Percentiles rank a stretch among this genome's conserved stretches.
Evolutionary conservation across 2,888 invertebrate genomes (phyloP).

Genomic region (Drosophila anceps): DNA sequence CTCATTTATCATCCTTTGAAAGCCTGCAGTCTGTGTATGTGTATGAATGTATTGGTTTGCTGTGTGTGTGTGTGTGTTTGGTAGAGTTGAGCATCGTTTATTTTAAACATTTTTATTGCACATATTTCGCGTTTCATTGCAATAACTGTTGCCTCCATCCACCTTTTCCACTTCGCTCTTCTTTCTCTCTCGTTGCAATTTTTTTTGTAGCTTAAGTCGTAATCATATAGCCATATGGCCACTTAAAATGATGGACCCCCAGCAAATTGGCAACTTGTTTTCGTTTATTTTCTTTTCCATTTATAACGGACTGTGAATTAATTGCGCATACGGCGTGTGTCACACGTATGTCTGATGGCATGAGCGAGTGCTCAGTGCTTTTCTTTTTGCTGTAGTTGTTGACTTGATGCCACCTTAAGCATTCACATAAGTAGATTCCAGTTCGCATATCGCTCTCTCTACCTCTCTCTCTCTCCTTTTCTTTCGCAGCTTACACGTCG

Average conservation of each 20-base stretch:
- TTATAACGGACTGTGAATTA: constrained; percentile 60
- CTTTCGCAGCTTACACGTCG: constrained; percentile 40
- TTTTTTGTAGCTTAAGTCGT: constrained; percentile 49
- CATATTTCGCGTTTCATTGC: constrained; percentile 70
- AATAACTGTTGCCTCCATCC: constrained; percentile 37
- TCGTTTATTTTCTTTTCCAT: constrained; percentile 40
- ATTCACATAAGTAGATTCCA: constrained; percentile 31
- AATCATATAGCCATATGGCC: constrained; percentile 67
- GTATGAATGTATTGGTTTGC: constrained; percentile 37
- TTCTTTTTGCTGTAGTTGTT: neutral
- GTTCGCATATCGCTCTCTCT: constrained; percentile 10
- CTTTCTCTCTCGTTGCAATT: neutral
- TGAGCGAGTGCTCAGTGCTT: constrained; percentile 5
- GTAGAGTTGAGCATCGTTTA: constrained; percentile 64
- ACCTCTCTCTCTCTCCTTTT: neutral
- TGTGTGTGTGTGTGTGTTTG: constrained; percentile 20
- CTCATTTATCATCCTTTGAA: constrained; percentile 75
- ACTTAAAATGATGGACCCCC: constrained; percentile 61
- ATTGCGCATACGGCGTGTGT: constrained; percentile 68
- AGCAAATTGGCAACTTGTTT: constrained; percentile 31
- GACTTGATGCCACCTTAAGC: constrained; percentile 26
- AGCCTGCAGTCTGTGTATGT: constrained; percentile 45
- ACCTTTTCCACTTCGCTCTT: neutral
- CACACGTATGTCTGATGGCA: constrained; percentile 33
- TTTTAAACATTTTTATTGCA: constrained; percentile 72